These are phyloP conservation scores for Fregata magnificens DNA, from an alignment of 2,113 vertebrate genomes.

Conservation along the genomic window DNA sequence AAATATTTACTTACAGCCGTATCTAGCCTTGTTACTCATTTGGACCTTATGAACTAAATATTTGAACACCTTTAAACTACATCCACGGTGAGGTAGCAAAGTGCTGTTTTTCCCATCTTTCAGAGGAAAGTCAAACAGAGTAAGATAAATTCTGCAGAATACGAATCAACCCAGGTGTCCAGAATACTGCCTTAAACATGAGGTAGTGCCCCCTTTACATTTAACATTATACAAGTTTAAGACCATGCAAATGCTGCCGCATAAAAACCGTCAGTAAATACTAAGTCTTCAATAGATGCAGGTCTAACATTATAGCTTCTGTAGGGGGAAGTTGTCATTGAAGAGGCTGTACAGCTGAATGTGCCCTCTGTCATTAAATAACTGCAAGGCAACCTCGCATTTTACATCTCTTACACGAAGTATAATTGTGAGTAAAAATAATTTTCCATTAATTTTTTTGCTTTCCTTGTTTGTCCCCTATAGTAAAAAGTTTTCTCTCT, in stretches of 20 bases:
- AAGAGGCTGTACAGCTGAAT: background rate
- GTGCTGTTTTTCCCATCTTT: background rate
- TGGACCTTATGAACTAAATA: background rate
- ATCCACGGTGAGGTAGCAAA: background rate
- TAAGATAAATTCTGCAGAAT: background rate
- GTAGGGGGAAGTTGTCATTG: background rate
- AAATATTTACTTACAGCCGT: background rate
- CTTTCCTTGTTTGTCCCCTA: background rate
- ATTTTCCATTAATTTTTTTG: background rate
- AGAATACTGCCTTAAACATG: background rate
- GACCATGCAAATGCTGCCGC: background rate
- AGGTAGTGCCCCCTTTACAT: background rate
- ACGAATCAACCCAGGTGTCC: background rate
- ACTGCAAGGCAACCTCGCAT: background rate
- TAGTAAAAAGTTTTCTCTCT: background rate
- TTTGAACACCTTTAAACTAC: background rate
- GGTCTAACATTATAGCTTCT: background rate
- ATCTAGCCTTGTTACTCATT: background rate
- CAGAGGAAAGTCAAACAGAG: background rate
- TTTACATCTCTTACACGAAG: background rate
- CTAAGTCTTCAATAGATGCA: background rate
- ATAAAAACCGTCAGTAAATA: background rate
- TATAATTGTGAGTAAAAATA: background rate
- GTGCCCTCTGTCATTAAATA: background rate
- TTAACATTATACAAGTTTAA: background rate